Evolutionary conservation across 2,113 vertebrate genomes (phyloP).

Genomic region (Eira barbara): DNA sequence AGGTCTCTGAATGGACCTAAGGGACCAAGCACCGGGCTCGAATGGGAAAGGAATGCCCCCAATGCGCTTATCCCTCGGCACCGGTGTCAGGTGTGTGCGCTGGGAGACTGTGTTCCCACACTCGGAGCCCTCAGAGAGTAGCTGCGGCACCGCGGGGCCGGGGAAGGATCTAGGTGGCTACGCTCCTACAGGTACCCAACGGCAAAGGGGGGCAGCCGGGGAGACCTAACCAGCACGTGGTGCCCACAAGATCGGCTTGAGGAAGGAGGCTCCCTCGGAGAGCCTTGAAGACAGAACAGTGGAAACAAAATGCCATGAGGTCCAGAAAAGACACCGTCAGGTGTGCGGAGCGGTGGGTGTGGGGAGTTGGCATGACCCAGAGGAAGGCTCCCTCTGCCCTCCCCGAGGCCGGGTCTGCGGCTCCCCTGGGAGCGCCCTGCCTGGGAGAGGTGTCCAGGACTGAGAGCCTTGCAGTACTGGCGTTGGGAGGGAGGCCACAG

Average conservation of each 20-base stretch:
- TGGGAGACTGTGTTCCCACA: constrained; percentile 54
- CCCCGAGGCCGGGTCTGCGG: background rate
- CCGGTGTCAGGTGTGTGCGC: constrained; percentile 38
- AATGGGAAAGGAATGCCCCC: constrained; percentile 57
- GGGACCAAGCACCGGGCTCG: background rate
- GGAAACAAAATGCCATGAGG: background rate
- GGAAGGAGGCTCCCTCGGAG: background rate
- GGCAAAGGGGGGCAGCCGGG: background rate
- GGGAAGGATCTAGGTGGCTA: background rate
- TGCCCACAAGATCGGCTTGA: background rate
- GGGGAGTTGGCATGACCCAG: background rate
- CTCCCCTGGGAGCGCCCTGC: background rate
- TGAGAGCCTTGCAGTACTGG: rapidly evolving
- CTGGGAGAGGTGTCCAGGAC: background rate
- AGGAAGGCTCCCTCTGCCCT: background rate
- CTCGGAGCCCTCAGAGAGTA: background rate
- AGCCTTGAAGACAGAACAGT: background rate
- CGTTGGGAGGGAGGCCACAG: background rate
- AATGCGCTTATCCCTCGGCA: constrained; percentile 29
- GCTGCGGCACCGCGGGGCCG: background rate
- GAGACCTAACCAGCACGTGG: background rate
- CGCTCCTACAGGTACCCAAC: background rate
- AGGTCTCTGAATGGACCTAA: constrained; percentile 39
- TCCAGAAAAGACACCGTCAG: background rate
- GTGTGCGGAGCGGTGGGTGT: rapidly evolving